Base-by-base conservation (phyloP, 2,888 invertebrate species). In the Tholera decimalis region DNA sequence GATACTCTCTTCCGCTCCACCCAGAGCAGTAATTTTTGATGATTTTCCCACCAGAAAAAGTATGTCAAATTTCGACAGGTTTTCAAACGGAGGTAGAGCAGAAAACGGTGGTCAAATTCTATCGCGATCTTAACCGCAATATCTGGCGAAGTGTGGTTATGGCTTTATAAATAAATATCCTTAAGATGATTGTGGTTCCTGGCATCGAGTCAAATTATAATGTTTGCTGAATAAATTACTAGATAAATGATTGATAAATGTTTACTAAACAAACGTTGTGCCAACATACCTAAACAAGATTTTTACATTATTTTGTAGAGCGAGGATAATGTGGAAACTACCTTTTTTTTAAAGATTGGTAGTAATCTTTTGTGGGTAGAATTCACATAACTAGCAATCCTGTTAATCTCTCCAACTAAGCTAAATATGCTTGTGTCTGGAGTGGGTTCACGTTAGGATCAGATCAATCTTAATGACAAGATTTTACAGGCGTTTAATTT, bases 191-290 rank as follows among this genome's bases (percentile, higher is more conserved):
- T 11, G 44, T 54, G 67, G 66, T 50, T 58, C n/a, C 30, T 65
- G 70, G 53, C 33, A 15, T 2, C 20, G 3, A 20, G 28, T 50
- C 71, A 66, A 50, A 20, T 13, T 1, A 9, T 41, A 62, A 47
- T 46, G 18, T 30, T 20, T 56, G 20, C 39, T 50, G 44, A 67
- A 11, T 20, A 24, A 49, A 53, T 43, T n/a, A 22, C 13, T n/a
- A 54, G 37, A 54, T 44, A 54, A 30, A 49, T 33, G 37, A 49
- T 58, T 58, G 62, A n/a, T 68, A 13, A 33, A 39, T 28, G 20
- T 58, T 71, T 58, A 66, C 66, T 54, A 58, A 73, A 58, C 47
- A 57, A 54, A 54, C n/a, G 3, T n/a, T 13, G 15, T 43, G 53
- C 57, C 43, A 66, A 50, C 57, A 71, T 65, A 50, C 57, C 73